These are phyloP conservation scores for Metridium senile DNA, from an alignment of 92 coral and sea anemone species.

Conservation along the genomic window DNA sequence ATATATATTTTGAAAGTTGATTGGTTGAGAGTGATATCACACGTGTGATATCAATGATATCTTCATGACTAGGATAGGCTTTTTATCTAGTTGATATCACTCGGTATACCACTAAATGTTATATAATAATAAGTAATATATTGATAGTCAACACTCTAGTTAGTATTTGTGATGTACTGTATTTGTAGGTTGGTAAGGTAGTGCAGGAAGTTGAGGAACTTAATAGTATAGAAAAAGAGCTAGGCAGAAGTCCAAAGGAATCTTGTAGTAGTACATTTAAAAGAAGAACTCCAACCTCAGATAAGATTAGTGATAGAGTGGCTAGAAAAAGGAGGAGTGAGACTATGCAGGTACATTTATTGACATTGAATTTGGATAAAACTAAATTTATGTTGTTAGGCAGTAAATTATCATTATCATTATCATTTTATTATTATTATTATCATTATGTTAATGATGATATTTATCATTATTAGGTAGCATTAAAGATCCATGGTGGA, in stretches of 20 bases:
- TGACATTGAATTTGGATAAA: too few species aligned
- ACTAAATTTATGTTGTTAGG: too few species aligned
- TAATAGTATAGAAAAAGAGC: not conserved
- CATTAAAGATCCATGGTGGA: slow-evolving; percentile 24
- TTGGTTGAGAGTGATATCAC: too few species aligned
- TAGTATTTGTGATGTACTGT: not conserved
- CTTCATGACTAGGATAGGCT: too few species aligned
- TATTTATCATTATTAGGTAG: not conserved
- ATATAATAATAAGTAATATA: too few species aligned
- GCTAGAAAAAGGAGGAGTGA: slow-evolving; percentile 29
- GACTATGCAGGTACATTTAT: slow-evolving; percentile 3
- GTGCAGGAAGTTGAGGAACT: slow-evolving; percentile 11
- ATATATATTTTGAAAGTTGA: too few species aligned
- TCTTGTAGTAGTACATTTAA: not conserved
- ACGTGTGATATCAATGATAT: too few species aligned
- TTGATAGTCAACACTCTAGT: not conserved
- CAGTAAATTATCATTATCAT: too few species aligned
- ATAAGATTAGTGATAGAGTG: slow-evolving; percentile 7
- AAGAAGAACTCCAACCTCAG: slow-evolving; percentile 10
- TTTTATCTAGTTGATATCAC: too few species aligned
- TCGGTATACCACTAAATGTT: not conserved
- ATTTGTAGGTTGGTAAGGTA: slow-evolving; percentile 10
- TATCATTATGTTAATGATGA: too few species aligned
- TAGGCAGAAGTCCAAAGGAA: slow-evolving; percentile 1
- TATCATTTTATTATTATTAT: too few species aligned